A percentile compares a stretch with the other conserved stretches of the same genome.
Conservation (phyloP, 2,113 vertebrate genomes). For the Boulengeromyrus knoepffleri region DNA sequence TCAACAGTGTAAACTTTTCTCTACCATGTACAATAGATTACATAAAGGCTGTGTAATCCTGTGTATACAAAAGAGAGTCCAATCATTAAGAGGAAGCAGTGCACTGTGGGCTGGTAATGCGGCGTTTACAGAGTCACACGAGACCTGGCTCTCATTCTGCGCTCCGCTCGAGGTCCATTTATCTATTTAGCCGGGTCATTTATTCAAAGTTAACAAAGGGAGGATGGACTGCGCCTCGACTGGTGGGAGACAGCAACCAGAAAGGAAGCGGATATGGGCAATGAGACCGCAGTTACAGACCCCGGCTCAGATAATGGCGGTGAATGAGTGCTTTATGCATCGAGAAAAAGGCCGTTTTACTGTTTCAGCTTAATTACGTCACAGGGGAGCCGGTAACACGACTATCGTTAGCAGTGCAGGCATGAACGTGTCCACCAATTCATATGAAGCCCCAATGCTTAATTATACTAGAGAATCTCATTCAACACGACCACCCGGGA, state of each 20-base stretch:
- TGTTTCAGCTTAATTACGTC: not conserved
- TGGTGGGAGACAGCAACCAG: not conserved
- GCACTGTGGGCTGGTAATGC: not conserved
- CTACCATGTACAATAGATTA: not conserved
- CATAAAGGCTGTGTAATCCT: not conserved
- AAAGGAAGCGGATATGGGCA: not conserved
- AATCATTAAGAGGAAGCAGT: not conserved
- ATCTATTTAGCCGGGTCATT: not conserved
- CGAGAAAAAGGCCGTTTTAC: not conserved
- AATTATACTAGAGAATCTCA: not conserved
- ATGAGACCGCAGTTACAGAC: not conserved
- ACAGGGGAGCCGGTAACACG: not conserved
- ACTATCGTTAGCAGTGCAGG: not conserved
- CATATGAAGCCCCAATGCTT: not conserved
- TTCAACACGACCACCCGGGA: not conserved
- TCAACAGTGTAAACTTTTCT: not conserved
- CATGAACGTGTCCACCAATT: not conserved
- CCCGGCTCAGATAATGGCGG: not conserved
- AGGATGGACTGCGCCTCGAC: not conserved
- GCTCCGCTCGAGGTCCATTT: not conserved
- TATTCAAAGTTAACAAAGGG: not conserved
- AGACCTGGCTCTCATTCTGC: not conserved
- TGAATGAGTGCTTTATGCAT: not conserved
- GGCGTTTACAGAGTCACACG: not conserved
- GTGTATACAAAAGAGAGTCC: not conserved